Evolutionary conservation across 2,888 invertebrate genomes (phyloP), one percentile per base, ranked within the genome.

Genomic region (Onthophagus sagittarius): DNA sequence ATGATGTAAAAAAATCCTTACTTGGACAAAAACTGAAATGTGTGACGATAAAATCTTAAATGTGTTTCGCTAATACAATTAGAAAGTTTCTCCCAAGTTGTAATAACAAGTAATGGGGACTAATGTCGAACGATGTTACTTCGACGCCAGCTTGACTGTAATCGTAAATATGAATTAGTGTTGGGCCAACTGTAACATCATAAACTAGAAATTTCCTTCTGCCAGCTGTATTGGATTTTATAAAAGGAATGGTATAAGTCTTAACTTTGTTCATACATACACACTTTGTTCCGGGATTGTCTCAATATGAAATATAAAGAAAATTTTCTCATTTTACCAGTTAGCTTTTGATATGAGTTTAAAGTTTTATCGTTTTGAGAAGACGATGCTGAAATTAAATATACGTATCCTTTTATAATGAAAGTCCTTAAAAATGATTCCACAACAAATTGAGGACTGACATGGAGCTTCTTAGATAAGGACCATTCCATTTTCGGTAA

Each of bases 61-160:
- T 75, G 75, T 76, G 77, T 78, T 77, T 78, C 79, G 79, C 79
- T 80, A 80, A 79, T 77, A 77, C 77, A 80, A 80, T 80, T 80
- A 80, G 76, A 72, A 75, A 79, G 79, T 80, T 78, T 74, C 23
- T 23, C 75, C 76, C 74, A 78, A 79, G 79, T 79, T 79, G 79
- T 79, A 80, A 79, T 79, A 78, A 77, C 77, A 78, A 78, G 78
- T 80, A 80, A 79, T 78, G 77, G 76, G 78, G 79, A 77, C 75
- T 78, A 77, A 79, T 79, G 78, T 79, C 74, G 76, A 6, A 31
- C 33, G 70, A 63, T 69, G 72, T 14, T 53, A 64, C 62, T 72
- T 32, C 62, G 39, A 53, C 39, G 39, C 39, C 39, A 53, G 39
- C 39, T 53, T 53, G 39, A 7, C 39, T 53, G 14, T 62, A 23